Base-by-base conservation (phyloP, 2,888 invertebrate genomes). In the Trissolcus japonicus region DNA sequence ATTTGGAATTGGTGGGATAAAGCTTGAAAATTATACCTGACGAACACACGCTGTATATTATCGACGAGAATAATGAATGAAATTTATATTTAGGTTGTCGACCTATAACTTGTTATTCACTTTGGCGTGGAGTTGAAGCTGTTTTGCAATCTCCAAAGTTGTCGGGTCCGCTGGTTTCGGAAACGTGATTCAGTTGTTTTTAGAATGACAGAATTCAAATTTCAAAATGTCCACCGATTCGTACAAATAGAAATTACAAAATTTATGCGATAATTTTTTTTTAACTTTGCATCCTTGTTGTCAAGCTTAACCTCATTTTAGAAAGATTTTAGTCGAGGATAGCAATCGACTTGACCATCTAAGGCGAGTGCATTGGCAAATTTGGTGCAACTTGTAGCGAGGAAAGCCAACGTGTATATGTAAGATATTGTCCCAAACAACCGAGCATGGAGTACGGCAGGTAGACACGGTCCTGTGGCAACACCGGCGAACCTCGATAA, bases 401-500 rank as follows among this genome's bases (percentile, higher is more conserved):
- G 62, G 16, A 67, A 73, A 56, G 61, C 56, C 19, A 17, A 7
- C 50, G 35, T 74, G 67, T 57, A 35, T 35, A 43, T 35, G 53
- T 62, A 56, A 67, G 71, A 72, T 67, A 76, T 54, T 55, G 56
- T 67, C 54, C 43, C 55, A 51, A 71, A 62, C 72, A 76, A 79
- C 80, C 82, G 81, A 84, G 84, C 81, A 82, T 82, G 55, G 82
- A 84, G 81, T 81, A 79, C 76, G 71, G 78, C 82, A 82, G 85
- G 82, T 84, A 85, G 82, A 81, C 84, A 82, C 74, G 80, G 83
- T 79, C 82, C 84, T 84, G 86, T 84, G 83, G 85, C 85, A 86
- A 86, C 85, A 85, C 85, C 83, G 84, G 83, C 83, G 83, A 83
- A 85, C 85, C 86, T 86, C 86, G 87, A 88, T 88, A 87, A 87